Evolutionary conservation across 2,113 vertebrate genomes (phyloP), one percentile per base, ranked within the genome.

Genomic region (Labeo rohita): DNA sequence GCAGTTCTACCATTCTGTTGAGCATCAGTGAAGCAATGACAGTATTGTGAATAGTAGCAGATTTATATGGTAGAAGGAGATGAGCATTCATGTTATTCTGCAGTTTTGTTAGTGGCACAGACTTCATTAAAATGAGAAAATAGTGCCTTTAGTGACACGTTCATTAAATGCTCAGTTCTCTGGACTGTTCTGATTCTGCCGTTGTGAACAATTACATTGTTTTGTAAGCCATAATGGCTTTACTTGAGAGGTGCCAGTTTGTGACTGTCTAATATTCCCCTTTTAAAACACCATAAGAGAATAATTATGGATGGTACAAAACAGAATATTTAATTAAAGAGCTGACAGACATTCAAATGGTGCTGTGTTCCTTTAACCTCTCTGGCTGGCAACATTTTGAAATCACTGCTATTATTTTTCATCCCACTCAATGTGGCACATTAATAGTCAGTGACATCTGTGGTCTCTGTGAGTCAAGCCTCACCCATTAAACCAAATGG

Each of bases 391-490:
- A 83, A 74, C 43, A 15, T 39, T 66, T 16, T 16, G 11, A 65
- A 81, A 82, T 49, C 28, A 45, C 85, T 34, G 49, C 39, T 59
- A 70, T 70, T 80, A 56, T 79, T 77, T 59, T 77, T 54, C 49
- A 52, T 54, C 68, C 68, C 78, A 74, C 68, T 73, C 66, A 28
- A n/a, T 18, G 66, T 74, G 66, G 81, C 77, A 80, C 52, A 16
- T 56, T 72, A 86, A 59, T 81, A 86, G 59, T 73, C 49, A 82
- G 74, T 63, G 68, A 63, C 85, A 75, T 52, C 85, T 23, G 78
- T 65, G 79, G 85, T 74, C 66, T 86, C 6, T 43, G 50, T 23
- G 77, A 74, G 52, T 73, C 63, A 49, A 63, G 12, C 66, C 10
- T 12, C 45, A 63, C 43, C 12, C 43, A 81, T 70, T 86, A 81